Conservation (phyloP, 2,888 invertebrate genomes). For the Capitulum mitella region DNA sequence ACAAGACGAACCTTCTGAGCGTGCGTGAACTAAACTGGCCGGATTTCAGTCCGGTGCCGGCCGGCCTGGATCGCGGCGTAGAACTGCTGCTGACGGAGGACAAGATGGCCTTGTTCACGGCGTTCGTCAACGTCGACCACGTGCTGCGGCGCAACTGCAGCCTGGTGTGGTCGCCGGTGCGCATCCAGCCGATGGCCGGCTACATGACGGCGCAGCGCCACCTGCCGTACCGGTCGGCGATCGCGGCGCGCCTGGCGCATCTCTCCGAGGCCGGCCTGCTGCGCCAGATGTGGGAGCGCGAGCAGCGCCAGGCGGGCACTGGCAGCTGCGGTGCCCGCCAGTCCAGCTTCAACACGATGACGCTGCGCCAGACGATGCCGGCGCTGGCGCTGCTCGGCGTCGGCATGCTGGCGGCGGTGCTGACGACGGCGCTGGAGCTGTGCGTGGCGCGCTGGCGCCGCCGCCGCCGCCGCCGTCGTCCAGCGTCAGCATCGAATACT, state of each 20-base stretch:
- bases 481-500: too few relatives aligned
- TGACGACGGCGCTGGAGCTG: too few relatives aligned
- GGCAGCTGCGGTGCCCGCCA: not conserved
- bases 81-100: not conserved
- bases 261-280: constrained; percentile 24
- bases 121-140: not conserved
- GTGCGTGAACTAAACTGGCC: not conserved
- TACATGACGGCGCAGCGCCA: not conserved
- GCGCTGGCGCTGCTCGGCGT: not conserved
- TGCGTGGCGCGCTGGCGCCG: too few relatives aligned
- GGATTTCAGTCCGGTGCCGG: not conserved
- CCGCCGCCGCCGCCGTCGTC: too few relatives aligned
- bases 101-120: not conserved
- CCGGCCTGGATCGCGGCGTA: not conserved
- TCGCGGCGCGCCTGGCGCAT: not conserved
- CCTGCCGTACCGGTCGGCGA: not conserved
- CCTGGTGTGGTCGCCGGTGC: constrained; percentile 3
- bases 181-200: not conserved
- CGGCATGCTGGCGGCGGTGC: not conserved
- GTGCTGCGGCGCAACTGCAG: not conserved
- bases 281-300: not conserved
- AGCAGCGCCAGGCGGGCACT: too few relatives aligned
- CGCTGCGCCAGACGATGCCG: not conserved
- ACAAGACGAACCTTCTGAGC: not conserved
- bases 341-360: not conserved